These are phyloP conservation scores for Sialis fuliginosa DNA, from an alignment of 2,888 invertebrate species.

Conservation along the genomic window DNA sequence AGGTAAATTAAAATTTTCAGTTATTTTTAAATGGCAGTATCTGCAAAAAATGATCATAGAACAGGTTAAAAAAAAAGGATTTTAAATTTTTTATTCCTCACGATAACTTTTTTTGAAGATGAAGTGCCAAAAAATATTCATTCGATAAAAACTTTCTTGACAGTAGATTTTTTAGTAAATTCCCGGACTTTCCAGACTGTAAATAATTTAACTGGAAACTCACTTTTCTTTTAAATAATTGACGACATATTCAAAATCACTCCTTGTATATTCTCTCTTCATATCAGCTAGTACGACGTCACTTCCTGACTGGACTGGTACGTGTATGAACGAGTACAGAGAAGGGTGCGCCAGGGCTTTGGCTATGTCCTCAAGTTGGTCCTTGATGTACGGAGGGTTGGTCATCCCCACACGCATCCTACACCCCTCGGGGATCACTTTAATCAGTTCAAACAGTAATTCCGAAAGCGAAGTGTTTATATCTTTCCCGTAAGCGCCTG, in stretches of 20 bases:
- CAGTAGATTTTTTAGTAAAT: too few species aligned
- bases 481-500: conserved; percentile 83
- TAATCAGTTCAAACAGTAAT: conserved; percentile 69
- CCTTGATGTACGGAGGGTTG: conserved; percentile 94
- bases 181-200: too few species aligned
- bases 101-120: too few species aligned
- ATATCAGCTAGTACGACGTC: conserved; percentile 86
- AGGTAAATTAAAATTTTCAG: neutral
- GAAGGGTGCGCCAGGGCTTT: conserved; percentile 71
- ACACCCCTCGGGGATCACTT: conserved; percentile 55
- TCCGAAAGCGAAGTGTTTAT: conserved; percentile 78
- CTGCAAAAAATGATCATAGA: too few species aligned
- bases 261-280: conserved; percentile 86
- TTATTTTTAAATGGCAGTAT: too few species aligned
- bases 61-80: too few species aligned
- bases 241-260: conserved; percentile 80
- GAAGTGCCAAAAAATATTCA: too few species aligned
- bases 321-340: conserved; percentile 91
- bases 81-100: too few species aligned
- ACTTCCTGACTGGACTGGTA: conserved; percentile 96
- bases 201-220: conserved; percentile 10
- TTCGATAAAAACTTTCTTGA: too few species aligned
- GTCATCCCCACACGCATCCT: conserved; percentile 90
- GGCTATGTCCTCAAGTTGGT: conserved; percentile 80
- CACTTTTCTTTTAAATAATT: conserved; percentile 59